Percentiles rank a stretch among this genome's conserved stretches.
These are phyloP conservation scores for Leptinotarsa undecemlineata DNA, from an alignment of 1,140 invertebrate genomes.

Conservation along the genomic window DNA sequence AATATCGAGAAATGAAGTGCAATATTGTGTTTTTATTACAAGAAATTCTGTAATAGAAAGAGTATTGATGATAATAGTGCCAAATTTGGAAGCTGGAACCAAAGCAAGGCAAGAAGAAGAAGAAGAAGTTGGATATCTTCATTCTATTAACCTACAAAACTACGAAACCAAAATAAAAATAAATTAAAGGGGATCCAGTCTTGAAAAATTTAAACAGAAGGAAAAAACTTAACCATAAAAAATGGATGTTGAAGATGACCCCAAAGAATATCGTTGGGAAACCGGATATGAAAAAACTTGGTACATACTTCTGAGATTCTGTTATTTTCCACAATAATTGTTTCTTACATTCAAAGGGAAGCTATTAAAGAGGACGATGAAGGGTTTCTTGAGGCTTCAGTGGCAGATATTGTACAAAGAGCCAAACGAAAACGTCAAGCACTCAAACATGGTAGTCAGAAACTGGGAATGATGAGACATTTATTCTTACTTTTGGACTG, in stretches of 20 bases:
- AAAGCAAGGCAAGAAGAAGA: too few species aligned
- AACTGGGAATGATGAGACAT: constrained; percentile 96
- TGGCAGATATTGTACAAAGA: constrained; percentile 88
- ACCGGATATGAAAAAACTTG: constrained; percentile 96
- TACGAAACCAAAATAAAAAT: too few species aligned
- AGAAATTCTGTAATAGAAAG: too few species aligned
- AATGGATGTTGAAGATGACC: constrained; percentile 76
- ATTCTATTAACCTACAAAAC: too few species aligned
- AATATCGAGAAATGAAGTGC: too few species aligned
- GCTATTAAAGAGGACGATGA: constrained; percentile 95
- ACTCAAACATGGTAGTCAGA: constrained; percentile 72
- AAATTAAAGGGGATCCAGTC: too few species aligned
- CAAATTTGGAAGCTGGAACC: too few species aligned
- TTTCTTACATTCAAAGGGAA: constrained; percentile 71
- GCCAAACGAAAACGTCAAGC: constrained; percentile 79
- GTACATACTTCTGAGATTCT: constrained; percentile 58
- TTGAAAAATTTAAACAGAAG: background rate
- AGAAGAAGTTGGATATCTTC: too few species aligned
- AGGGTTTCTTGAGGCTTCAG: constrained; percentile 84
- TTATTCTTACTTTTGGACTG: constrained; percentile 89
- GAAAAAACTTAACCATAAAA: background rate
- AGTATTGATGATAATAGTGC: too few species aligned
- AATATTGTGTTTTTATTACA: too few species aligned
- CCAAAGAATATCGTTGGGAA: constrained; percentile 94
- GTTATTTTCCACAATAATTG: constrained; percentile 25